These are phyloP conservation scores for Cataglyphis rosenhaueri DNA, from an alignment of 2,888 invertebrate genomes.

Conservation along the genomic window DNA sequence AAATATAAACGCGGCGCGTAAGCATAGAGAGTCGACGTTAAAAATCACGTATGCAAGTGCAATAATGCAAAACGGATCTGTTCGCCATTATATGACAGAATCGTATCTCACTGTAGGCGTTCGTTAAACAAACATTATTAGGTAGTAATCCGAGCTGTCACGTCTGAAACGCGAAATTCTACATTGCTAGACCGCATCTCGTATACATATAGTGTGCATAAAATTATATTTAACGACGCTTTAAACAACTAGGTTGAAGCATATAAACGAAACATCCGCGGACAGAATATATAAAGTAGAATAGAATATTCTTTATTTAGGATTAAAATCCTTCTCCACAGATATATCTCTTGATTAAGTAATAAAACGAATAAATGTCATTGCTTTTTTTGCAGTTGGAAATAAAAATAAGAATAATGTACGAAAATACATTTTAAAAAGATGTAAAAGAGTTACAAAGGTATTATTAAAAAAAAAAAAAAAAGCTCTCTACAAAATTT, in stretches of 20 bases:
- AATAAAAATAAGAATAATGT: neutral
- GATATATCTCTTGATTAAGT: neutral
- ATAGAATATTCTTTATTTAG: neutral
- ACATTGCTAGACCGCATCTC: neutral
- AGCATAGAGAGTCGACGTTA: neutral
- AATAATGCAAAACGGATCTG: conserved; percentile 21
- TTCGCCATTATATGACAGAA: neutral
- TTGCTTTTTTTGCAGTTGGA: neutral
- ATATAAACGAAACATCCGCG: conserved; percentile 1
- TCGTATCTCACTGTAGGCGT: neutral
- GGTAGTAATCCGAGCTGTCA: conserved; percentile 17
- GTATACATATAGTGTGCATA: neutral
- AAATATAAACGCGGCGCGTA: neutral
- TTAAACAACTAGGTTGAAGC: conserved; percentile 27
- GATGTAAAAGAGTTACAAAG: neutral
- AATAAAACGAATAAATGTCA: neutral
- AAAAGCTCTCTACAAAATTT: neutral
- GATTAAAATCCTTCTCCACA: neutral
- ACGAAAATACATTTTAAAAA: conserved; percentile 1
- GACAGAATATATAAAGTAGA: neutral
- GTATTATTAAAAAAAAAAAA: neutral
- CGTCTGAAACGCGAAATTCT: conserved; percentile 25
- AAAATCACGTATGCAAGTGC: neutral
- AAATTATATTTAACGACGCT: conserved; percentile 37
- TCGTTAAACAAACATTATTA: conserved; percentile 22